These are phyloP conservation scores for Sinosuthora webbiana DNA, from an alignment of 2,113 vertebrate genomes.

Conservation along the genomic window DNA sequence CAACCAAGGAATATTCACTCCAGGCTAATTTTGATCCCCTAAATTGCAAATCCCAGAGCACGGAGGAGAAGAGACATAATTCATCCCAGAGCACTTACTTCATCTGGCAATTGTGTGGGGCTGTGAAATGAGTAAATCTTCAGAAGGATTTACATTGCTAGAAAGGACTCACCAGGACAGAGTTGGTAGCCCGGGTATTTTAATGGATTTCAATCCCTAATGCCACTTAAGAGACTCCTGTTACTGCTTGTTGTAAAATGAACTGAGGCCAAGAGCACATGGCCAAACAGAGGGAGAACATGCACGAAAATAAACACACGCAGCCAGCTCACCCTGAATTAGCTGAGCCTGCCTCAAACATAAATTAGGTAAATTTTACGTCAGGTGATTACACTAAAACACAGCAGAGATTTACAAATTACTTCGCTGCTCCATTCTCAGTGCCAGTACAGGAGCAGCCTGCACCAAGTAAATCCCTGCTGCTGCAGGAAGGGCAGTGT, in stretches of 20 bases:
- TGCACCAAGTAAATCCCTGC: not conserved
- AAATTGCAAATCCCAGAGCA: not conserved
- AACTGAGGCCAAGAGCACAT: not conserved
- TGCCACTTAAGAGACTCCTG: not conserved
- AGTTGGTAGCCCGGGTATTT: not conserved
- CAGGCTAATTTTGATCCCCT: not conserved
- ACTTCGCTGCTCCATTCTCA: not conserved
- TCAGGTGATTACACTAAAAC: not conserved
- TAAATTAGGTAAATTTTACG: not conserved
- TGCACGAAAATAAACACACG: not conserved
- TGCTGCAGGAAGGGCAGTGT: not conserved
- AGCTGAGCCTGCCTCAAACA: not conserved
- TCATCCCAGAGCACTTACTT: not conserved
- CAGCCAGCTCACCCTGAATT: not conserved
- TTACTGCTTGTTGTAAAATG: not conserved
- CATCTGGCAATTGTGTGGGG: not conserved
- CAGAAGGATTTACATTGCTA: not conserved
- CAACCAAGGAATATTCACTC: not conserved
- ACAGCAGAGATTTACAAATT: not conserved
- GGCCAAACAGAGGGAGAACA: not conserved
- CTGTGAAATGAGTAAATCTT: not conserved
- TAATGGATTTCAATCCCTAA: not conserved
- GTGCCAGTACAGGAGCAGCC: not conserved
- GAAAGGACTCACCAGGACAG: not conserved
- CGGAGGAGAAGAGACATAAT: not conserved